Base-by-base conservation (phyloP, 92 coral and sea anemone genomes). In the Pocillopora meandrina region DNA sequence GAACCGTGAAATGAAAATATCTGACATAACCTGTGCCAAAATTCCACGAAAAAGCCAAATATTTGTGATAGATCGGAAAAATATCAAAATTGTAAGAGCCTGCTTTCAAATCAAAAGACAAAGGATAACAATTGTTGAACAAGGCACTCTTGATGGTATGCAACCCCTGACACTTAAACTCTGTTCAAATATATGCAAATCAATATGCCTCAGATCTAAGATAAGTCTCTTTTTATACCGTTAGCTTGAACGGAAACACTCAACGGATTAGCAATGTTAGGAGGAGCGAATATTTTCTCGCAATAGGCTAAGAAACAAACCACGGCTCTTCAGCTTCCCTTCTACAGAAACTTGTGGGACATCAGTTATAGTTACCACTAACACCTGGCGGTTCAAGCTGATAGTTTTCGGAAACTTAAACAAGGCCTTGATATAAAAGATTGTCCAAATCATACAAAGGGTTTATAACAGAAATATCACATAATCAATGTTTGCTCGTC, bases 201-300 rank as follows among this genome's bases (percentile, higher is more conserved):
- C 84, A 10, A 91, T 77, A 69, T 91, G 91, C 17, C 93, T 79
- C 17, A 90, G 70, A 60, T 86, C 92, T 42, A 89, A 42, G 9
- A 79, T 85, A 10, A 80, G 55, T n/a, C 87, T 74, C 75, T 89
- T 80, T 61, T 90, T 90, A 1, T 26, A 26, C 84, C 87, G 9
- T 17, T 12, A 19, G 59, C 31, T 34, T 87, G 86, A 15, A 76
- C 71, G n/a, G 84, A 74, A 60, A 90, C 90, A 47, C 79, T 80
- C 36, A 86, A 70, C 26, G 93, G 90, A 67, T 86, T 90, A 21
- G 82, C 26, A 9, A 90, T 79, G 20, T 75, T 83, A n/a, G 86
- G 86, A 16, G 82, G 49, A 52, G 72, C 35, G 2, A 31, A 75
- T 13, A 87, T 20, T 66, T 87, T 78, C 26, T 67, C 67, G 52